These are phyloP conservation scores for Scolopax rusticola DNA, from an alignment of 2,797 vertebrate genomes.

Conservation along the genomic window DNA sequence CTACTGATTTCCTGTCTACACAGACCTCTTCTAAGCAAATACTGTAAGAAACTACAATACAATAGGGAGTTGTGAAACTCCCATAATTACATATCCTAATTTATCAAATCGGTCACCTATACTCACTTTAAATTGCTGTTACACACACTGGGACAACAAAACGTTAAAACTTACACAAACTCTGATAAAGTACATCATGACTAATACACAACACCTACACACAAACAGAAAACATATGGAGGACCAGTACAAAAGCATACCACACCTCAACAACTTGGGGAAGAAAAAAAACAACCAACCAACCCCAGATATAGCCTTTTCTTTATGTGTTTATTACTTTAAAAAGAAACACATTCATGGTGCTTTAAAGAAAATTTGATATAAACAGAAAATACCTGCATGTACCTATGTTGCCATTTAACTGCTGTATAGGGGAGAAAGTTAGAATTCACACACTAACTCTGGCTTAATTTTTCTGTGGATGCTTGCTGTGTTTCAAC, in stretches of 20 bases:
- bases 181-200: neutral
- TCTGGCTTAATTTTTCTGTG: neutral
- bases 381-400: neutral
- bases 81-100: neutral
- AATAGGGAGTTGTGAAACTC: neutral
- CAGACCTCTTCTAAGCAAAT: neutral
- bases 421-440: neutral
- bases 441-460: neutral
- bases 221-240: neutral
- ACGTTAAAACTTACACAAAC: neutral
- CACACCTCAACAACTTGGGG: neutral
- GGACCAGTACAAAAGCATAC: neutral
- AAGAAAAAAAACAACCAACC: neutral
- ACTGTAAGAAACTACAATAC: neutral
- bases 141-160: neutral
- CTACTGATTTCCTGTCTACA: neutral
- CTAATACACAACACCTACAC: neutral
- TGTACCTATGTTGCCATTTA: neutral
- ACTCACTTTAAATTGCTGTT: neutral
- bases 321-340: neutral
- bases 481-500: neutral
- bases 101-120: neutral
- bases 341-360: neutral
- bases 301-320: neutral
- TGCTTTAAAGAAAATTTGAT: neutral